Conservation (phyloP, 2,113 vertebrate genomes). For the Cercopithecus mona region DNA sequence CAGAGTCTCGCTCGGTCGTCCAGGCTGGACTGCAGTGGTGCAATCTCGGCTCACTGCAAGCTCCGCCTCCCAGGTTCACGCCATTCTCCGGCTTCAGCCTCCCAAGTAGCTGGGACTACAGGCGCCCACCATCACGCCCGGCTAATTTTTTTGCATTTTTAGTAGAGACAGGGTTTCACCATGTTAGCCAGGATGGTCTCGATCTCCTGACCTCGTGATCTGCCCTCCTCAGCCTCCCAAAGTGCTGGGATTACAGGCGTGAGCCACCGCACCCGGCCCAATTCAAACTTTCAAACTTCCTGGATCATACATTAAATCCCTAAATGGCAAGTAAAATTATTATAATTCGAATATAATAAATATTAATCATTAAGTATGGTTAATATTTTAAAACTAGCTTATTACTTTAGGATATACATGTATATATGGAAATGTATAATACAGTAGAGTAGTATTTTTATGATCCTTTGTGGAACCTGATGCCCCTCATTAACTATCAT, state of each 20-base stretch:
- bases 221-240: neutral
- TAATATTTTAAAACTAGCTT: neutral
- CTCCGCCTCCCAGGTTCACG: neutral
- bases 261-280: too few relatives aligned
- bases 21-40: neutral
- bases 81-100: neutral
- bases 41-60: neutral
- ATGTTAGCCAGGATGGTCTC: neutral
- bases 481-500: neutral
- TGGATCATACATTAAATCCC: neutral
- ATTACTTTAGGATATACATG: neutral
- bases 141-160: neutral
- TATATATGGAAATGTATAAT: neutral
- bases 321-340: neutral
- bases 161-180: neutral
- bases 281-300: neutral
- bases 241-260: too few relatives aligned
- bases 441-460: neutral
- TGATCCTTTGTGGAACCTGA: neutral
- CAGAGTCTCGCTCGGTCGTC: neutral
- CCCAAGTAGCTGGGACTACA: neutral
- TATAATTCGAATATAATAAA: neutral
- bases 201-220: neutral
- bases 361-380: neutral
- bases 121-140: rapidly evolving